These are phyloP conservation scores for Apamea anceps DNA, from an alignment of 2,888 invertebrate genomes.

Conservation along the genomic window DNA sequence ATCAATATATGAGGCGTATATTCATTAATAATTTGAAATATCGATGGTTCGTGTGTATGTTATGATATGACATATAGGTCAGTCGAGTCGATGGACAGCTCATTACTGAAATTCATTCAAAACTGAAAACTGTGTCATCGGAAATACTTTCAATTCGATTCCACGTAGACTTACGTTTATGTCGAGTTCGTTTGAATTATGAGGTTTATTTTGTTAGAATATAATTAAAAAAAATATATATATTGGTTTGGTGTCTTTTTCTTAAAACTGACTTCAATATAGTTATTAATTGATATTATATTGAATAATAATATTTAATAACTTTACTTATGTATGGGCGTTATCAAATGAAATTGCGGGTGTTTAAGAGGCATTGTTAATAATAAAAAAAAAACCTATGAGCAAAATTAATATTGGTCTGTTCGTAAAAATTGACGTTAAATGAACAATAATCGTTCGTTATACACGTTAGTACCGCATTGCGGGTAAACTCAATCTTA, in stretches of 20 bases:
- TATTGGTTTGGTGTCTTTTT: background rate
- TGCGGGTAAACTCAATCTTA: constrained; percentile 68
- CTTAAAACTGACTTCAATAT: no score
- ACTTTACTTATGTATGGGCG: background rate
- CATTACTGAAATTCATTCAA: constrained; percentile 31
- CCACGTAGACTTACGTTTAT: background rate
- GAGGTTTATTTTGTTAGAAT: background rate
- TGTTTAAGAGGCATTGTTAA: background rate
- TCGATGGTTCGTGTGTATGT: background rate
- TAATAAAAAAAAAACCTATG: constrained; percentile 5
- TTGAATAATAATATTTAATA: background rate
- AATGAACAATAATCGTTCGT: constrained; percentile 49
- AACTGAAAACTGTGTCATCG: background rate
- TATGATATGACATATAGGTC: constrained; percentile 21
- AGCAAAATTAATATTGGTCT: constrained; percentile 6
- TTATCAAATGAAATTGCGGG: background rate
- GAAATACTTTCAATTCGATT: background rate
- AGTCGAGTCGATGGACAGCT: constrained; percentile 35
- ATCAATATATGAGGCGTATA: constrained; percentile 3
- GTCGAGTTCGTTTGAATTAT: background rate
- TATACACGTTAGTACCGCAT: constrained; percentile 69
- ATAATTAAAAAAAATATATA: background rate
- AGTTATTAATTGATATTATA: no score
- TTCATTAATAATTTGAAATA: constrained; percentile 25
- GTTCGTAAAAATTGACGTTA: constrained; percentile 3